phyloP scores from a whole-genome alignment of 2,888 invertebrate genomes.

The Oscheius myriophilus region DNA sequence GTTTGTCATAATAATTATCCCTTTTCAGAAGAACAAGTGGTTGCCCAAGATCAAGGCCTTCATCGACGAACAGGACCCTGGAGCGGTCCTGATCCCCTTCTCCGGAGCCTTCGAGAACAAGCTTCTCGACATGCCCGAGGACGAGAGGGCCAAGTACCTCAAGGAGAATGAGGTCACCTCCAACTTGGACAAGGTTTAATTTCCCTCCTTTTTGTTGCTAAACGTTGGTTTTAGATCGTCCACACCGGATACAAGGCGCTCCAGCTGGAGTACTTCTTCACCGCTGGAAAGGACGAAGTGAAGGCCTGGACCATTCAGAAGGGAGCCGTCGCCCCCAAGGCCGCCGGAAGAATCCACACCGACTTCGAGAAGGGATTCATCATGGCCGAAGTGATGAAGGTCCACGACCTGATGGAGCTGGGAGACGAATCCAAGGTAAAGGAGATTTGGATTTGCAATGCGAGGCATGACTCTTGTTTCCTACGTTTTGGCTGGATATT shows the following conservation, averaged over 20 bases:
- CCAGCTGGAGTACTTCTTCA: conserved; percentile 95
- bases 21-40: conserved; percentile 72
- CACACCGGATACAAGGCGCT: conserved; percentile 94
- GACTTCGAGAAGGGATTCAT: conserved; percentile 99
- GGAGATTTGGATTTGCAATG: too few species aligned
- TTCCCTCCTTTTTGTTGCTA: not conserved
- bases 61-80: conserved; percentile 96
- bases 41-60: conserved; percentile 95
- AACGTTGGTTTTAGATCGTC: conserved; percentile 80
- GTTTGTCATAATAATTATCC: too few species aligned
- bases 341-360: conserved; percentile 97
- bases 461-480: too few species aligned
- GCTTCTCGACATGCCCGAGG: conserved; percentile 83
- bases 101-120: conserved; percentile 90
- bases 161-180: conserved; percentile 77
- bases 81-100: conserved; percentile 88
- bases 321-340: conserved; percentile 97
- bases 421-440: conserved; percentile 90
- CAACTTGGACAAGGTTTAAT: conserved; percentile 44
- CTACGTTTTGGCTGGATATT: too few species aligned
- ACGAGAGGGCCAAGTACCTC: conserved; percentile 81
- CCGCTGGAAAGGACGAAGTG: conserved; percentile 95
- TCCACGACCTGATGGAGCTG: conserved; percentile 92
- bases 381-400: conserved; percentile 85
- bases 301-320: conserved; percentile 99